A percentile compares a stretch with the other conserved stretches of the same genome.
Evolutionary conservation across 2,797 vertebrate species (phyloP).

Genomic region (Chromis chromis): DNA sequence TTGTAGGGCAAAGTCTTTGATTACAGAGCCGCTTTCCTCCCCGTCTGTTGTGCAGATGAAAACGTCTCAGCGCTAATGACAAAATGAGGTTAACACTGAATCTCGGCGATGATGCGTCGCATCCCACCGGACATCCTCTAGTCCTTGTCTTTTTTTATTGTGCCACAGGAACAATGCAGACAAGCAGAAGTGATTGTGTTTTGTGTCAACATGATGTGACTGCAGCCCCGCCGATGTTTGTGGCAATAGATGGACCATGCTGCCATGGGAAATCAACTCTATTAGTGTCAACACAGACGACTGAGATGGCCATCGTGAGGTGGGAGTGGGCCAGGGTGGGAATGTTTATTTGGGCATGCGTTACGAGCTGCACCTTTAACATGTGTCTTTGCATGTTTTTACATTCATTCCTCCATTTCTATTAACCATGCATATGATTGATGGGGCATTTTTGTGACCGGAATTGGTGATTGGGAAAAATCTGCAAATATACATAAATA

Average conservation of each 20-base stretch:
- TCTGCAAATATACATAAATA: not conserved
- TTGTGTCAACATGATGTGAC: conserved; percentile 85
- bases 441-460: not conserved
- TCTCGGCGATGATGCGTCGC: conserved; percentile 71
- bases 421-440: not conserved
- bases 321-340: conserved; percentile 34
- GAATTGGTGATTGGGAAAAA: conserved; percentile 19
- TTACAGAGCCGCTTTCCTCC: conserved; percentile 61
- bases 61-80: conserved; percentile 73
- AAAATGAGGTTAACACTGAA: conserved; percentile 82
- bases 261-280: conserved; percentile 86
- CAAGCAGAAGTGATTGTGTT: conserved; percentile 81
- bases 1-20: conserved; percentile 67
- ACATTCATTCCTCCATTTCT: conserved; percentile 1
- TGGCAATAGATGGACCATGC: conserved; percentile 77
- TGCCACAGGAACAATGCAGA: conserved; percentile 75
- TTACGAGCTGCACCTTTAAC: conserved; percentile 23
- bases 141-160: conserved; percentile 66
- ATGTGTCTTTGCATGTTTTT: conserved; percentile 15
- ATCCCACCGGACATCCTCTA: conserved; percentile 70
- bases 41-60: conserved; percentile 57
- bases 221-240: conserved; percentile 79
- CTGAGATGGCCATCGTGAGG: conserved; percentile 67
- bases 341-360: conserved; percentile 15
- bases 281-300: conserved; percentile 79